Conservation (phyloP, 2,113 vertebrate genomes). For the Lathamus discolor region DNA sequence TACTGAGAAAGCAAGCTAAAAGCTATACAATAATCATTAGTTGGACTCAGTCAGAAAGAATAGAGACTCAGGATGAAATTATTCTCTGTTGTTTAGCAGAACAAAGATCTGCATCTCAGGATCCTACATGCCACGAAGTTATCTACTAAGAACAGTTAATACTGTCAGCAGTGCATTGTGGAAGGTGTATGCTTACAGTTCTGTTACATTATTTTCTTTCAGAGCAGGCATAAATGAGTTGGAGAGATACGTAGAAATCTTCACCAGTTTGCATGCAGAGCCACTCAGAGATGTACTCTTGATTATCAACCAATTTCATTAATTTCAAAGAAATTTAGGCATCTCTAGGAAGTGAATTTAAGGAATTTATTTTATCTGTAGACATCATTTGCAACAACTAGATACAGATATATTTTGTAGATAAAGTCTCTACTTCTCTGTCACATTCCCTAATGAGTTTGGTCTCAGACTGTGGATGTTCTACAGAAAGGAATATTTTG, state of each 20-base stretch:
- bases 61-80: background rate
- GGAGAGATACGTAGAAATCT: background rate
- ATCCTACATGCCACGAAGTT: background rate
- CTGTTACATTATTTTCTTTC: background rate
- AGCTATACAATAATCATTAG: background rate
- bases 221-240: background rate
- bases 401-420: background rate
- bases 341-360: background rate
- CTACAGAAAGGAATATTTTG: background rate
- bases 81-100: background rate
- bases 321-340: background rate
- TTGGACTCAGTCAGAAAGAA: background rate
- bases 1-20: background rate
- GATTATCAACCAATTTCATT: background rate
- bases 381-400: background rate
- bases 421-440: background rate
- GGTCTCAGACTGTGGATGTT: background rate
- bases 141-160: background rate
- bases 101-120: background rate
- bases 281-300: background rate
- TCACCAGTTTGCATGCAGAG: background rate
- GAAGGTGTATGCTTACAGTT: background rate
- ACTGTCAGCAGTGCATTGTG: background rate
- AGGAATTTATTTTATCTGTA: background rate
- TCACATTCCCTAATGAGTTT: background rate